Conservation (phyloP, 1,140 invertebrate species). For the Drosophila albomicans region DNA sequence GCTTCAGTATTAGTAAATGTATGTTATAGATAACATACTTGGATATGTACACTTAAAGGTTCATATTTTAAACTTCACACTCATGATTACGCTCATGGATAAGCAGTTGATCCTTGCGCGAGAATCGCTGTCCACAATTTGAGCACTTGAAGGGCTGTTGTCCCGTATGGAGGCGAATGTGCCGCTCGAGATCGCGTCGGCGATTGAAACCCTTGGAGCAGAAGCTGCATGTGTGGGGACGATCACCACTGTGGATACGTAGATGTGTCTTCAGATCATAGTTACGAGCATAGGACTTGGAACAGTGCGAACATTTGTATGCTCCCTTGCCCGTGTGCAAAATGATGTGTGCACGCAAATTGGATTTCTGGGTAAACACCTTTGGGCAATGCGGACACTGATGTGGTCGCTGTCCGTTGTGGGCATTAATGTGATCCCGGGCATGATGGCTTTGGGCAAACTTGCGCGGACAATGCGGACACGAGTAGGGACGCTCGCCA, state of each 20-base stretch:
- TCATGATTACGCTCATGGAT: not conserved
- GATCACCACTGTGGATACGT: constrained; percentile 9
- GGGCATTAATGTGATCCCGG: constrained; percentile 19
- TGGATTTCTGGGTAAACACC: constrained; percentile 33
- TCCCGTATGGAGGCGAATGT: constrained; percentile 23
- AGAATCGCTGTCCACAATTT: not conserved
- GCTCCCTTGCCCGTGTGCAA: constrained; percentile 1
- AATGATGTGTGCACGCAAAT: constrained; percentile 26
- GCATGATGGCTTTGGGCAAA: constrained; percentile 31
- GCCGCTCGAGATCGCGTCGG: constrained; percentile 26
- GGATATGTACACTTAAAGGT: not conserved
- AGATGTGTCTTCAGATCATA: constrained; percentile 31
- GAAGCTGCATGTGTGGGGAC: constrained; percentile 16
- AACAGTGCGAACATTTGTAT: constrained; percentile 21
- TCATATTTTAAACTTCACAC: not conserved
- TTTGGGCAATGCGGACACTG: constrained; percentile 36
- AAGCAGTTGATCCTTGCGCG: constrained; percentile 17
- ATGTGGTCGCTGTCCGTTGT: constrained; percentile 26
- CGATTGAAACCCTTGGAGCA: constrained; percentile 20
- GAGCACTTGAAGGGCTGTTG: constrained; percentile 24
- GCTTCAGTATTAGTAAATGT: too few relatives aligned
- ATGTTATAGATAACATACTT: too few relatives aligned
- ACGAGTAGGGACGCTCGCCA: constrained; percentile 19
- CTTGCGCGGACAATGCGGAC: constrained; percentile 20
- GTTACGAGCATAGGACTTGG: constrained; percentile 7